Evolutionary conservation across 2,888 invertebrate genomes (phyloP).

Genomic region (Rhingia rostrata): DNA sequence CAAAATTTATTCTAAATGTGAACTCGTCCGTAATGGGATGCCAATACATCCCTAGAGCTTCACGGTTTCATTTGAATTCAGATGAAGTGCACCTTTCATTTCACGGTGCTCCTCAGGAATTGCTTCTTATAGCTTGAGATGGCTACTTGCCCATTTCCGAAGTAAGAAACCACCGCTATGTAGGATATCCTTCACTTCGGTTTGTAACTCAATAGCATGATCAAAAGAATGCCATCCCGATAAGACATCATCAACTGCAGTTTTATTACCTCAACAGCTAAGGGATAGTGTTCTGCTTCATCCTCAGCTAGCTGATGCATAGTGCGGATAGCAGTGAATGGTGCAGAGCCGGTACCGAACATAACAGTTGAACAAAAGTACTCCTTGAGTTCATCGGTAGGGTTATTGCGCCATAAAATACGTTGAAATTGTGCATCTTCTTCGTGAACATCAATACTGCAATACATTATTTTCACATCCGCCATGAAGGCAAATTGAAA

Average conservation of each 20-base stretch:
- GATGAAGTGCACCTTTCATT: slow-evolving; percentile 3
- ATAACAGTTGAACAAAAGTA: slow-evolving; percentile 41
- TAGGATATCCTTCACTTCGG: slow-evolving; percentile 3
- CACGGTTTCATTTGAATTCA: slow-evolving; percentile 33
- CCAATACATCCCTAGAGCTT: slow-evolving; percentile 54
- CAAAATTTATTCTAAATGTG: slow-evolving; percentile 28
- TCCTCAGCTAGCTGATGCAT: slow-evolving; percentile 42
- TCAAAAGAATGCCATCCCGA: slow-evolving; percentile 19
- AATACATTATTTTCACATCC: slow-evolving; percentile 46
- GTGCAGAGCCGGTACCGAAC: slow-evolving; percentile 40
- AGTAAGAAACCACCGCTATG: slow-evolving; percentile 36
- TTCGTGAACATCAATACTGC: slow-evolving; percentile 35
- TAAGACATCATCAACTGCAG: slow-evolving; percentile 21
- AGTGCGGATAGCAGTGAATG: slow-evolving; percentile 40
- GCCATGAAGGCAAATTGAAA: not conserved
- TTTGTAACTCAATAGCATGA: not conserved
- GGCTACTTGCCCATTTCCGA: slow-evolving; percentile 41
- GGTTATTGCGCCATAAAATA: slow-evolving; percentile 24
- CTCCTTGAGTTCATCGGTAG: slow-evolving; percentile 20
- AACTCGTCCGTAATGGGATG: slow-evolving; percentile 45
- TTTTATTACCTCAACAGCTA: slow-evolving; percentile 9
- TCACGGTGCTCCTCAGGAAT: slow-evolving; percentile 32
- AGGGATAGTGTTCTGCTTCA: slow-evolving; percentile 24
- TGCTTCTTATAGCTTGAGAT: slow-evolving; percentile 3
- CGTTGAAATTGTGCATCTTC: slow-evolving; percentile 48